Evolutionary conservation across 2,113 vertebrate genomes (phyloP).

Genomic region (Trogon melanurus): DNA sequence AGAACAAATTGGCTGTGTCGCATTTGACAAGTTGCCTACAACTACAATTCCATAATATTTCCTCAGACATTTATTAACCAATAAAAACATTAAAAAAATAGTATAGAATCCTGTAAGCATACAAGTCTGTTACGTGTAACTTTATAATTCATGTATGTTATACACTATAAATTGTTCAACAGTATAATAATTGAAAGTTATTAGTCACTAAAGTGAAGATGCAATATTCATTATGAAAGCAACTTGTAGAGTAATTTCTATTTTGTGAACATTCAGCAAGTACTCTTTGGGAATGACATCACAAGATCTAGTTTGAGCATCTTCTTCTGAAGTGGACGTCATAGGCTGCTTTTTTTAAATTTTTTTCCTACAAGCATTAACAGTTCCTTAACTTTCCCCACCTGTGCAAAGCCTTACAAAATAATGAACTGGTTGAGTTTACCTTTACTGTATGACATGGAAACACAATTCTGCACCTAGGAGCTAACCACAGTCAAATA

Average conservation of each 20-base stretch:
- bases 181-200: not conserved
- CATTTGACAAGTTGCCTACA: not conserved
- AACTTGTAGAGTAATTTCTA: not conserved
- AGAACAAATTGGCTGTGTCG: not conserved
- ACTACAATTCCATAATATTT: not conserved
- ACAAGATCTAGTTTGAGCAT: not conserved
- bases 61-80: not conserved
- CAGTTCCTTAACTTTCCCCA: not conserved
- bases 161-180: not conserved
- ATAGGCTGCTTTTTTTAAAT: not conserved
- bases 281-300: not conserved
- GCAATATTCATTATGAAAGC: not conserved
- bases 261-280: not conserved
- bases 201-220: not conserved
- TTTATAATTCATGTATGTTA: not conserved
- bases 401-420: not conserved
- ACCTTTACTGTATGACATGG: accelerated
- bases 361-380: not conserved
- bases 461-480: not conserved
- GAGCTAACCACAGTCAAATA: not conserved
- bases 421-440: not conserved
- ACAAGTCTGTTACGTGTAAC: too few relatives aligned
- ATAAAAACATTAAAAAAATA: not conserved
- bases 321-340: not conserved
- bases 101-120: not conserved